Conservation (phyloP, 2,113 vertebrate species). For the Alouatta palliata region DNA sequence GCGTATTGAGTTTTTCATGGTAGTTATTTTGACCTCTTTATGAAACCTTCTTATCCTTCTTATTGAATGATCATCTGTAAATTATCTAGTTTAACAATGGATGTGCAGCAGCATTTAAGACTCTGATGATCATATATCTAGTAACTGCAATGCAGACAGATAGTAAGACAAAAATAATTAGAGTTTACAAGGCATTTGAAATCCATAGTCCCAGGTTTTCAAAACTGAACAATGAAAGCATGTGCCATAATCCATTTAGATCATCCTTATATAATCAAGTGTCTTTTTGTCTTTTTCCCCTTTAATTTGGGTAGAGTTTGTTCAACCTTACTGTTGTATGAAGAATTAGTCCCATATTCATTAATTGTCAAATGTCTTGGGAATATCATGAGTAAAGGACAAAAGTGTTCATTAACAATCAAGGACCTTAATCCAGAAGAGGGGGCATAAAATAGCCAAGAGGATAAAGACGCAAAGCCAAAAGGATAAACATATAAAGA, state of each 20-base stretch:
- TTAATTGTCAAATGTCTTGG: slow-evolving; percentile 10
- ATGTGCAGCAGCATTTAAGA: slow-evolving; percentile 1
- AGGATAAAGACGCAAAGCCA: slow-evolving; percentile 24
- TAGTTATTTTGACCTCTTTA: background rate
- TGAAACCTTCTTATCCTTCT: background rate
- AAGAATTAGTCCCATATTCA: background rate
- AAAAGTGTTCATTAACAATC: background rate
- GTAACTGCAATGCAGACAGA: background rate
- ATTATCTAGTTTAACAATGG: background rate
- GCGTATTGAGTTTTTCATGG: background rate
- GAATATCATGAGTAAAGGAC: background rate
- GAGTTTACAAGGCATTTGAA: slow-evolving; percentile 27
- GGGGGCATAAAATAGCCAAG: slow-evolving; percentile 1
- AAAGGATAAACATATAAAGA: background rate
- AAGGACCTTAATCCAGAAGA: background rate
- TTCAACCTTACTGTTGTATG: slow-evolving; percentile 20
- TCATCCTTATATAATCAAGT: background rate
- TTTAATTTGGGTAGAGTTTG: background rate
- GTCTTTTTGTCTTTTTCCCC: background rate
- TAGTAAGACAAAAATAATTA: slow-evolving; percentile 10
- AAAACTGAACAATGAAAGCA: slow-evolving; percentile 9
- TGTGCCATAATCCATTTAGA: background rate
- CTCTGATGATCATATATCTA: background rate
- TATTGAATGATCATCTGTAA: slow-evolving; percentile 26
- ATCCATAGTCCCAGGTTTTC: background rate